Evolutionary conservation across 2,797 vertebrate genomes (phyloP).

Genomic region (Forpus xanthops): DNA sequence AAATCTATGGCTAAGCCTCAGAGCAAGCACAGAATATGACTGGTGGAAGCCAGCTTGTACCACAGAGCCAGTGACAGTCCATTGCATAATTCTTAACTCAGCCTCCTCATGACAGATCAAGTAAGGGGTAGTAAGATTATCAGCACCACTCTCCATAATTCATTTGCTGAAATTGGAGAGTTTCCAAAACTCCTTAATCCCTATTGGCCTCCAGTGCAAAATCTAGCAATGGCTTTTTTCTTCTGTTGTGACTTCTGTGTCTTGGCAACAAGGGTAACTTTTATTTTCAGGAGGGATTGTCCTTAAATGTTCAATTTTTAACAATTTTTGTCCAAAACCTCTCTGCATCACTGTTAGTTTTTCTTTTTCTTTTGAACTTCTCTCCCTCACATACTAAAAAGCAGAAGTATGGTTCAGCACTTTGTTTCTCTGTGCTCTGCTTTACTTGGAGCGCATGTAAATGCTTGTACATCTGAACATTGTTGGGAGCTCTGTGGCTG

Average conservation of each 20-base stretch:
- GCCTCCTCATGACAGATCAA: background rate
- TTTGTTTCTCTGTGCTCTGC: background rate
- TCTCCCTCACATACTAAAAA: background rate
- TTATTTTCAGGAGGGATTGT: background rate
- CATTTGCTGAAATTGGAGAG: background rate
- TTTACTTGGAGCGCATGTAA: background rate
- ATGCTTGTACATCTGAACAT: background rate
- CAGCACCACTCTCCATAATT: background rate
- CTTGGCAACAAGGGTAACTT: background rate
- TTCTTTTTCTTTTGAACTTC: background rate
- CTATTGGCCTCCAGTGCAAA: background rate
- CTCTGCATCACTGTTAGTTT: background rate
- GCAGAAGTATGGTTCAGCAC: background rate
- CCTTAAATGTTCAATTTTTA: background rate
- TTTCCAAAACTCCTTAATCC: background rate
- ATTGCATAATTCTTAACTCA: background rate
- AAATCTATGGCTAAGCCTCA: background rate
- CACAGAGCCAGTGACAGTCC: background rate
- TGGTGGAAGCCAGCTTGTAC: background rate
- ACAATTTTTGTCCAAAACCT: background rate
- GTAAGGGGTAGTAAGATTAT: background rate
- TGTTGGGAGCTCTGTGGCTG: background rate
- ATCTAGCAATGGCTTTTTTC: background rate
- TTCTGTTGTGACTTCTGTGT: background rate
- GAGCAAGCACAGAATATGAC: background rate